Base-by-base conservation (phyloP, 1,140 invertebrate species). In the Odontomachus brunneus region DNA sequence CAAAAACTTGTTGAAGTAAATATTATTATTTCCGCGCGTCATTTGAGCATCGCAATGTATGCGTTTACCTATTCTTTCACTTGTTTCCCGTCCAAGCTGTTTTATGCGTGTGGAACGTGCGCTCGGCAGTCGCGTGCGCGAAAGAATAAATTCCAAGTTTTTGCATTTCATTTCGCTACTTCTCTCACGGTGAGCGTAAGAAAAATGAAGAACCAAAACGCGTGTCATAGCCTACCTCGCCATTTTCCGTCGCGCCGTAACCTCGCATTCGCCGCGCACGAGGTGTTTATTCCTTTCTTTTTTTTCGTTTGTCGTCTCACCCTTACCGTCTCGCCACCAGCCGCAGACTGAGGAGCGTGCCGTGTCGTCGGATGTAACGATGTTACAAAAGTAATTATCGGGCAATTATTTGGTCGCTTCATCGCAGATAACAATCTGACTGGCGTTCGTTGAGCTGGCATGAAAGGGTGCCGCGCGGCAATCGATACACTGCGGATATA, bases 401-500 rank as follows among this genome's bases (percentile, higher is more conserved):
- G 15, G 49, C 19, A 44, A 44, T 44, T 44, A 12, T 76, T 78
- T 55, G 69, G 51, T 14, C 49, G n/a, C 15, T 69, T 44, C 22
- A 69, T 78, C 75, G 44, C n/a, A n/a, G 63, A 78, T 55, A 78
- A 78, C 38, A 78, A 78, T 78, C 74, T n/a, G 22, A 14, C 49
- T 5, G 22, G 22, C 29, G 63, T 66, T 51, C 44, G 60, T 76
- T 26, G 73, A 17, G 26, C 26, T 33, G 17, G 24, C 14, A 38
- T 44, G 26, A 76, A 55, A 67, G 62, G 72, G 26, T 38, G 62
- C 44, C 48, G 48, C 62, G 74, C n/a, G n/a, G 53, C 44, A 80
- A 71, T 69, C 75, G 75, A 80, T 71, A 57, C 24, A 59, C 22
- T 71, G 75, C 75, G 75, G 65, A 80, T 59, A 48, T 65, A 80